Evolutionary conservation across 1,140 invertebrate species (phyloP).

Genomic region (Metaphire vulgaris): DNA sequence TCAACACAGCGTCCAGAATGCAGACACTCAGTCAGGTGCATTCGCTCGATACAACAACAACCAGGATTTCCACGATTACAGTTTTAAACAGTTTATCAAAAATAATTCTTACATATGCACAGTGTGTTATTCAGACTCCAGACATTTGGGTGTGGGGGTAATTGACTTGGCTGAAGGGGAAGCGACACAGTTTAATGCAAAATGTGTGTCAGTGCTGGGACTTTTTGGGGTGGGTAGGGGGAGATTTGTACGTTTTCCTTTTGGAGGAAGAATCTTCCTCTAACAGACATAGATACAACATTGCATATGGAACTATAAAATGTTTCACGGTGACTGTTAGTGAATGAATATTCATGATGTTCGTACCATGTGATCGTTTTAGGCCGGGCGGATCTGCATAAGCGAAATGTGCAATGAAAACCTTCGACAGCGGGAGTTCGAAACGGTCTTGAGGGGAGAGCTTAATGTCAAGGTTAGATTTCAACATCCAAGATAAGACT

Average conservation of each 20-base stretch:
- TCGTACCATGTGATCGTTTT: slow-evolving; percentile 26
- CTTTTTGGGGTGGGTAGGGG: too few relatives aligned
- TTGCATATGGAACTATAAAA: neutral
- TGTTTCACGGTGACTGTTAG: neutral
- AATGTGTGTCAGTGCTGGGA: too few relatives aligned
- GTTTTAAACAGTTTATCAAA: neutral
- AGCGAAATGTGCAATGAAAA: slow-evolving; percentile 45
- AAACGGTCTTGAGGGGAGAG: slow-evolving; percentile 42
- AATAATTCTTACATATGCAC: neutral
- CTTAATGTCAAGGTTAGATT: slow-evolving; percentile 48
- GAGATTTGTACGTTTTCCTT: too few relatives aligned
- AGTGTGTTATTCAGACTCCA: too few relatives aligned
- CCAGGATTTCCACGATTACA: neutral
- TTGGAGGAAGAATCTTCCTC: too few relatives aligned
- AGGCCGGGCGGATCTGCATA: slow-evolving; percentile 49
- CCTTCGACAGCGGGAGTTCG: slow-evolving; percentile 40
- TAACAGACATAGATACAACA: neutral
- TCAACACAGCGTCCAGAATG: too few relatives aligned
- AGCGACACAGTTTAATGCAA: too few relatives aligned
- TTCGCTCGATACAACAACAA: neutral
- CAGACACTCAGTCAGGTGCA: neutral
- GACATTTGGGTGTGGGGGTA: neutral
- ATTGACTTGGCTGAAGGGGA: too few relatives aligned
- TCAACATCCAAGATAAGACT: neutral
- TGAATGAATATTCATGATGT: neutral